Base-by-base conservation (phyloP, 2,113 vertebrate genomes). In the Siphamia tubifer region DNA sequence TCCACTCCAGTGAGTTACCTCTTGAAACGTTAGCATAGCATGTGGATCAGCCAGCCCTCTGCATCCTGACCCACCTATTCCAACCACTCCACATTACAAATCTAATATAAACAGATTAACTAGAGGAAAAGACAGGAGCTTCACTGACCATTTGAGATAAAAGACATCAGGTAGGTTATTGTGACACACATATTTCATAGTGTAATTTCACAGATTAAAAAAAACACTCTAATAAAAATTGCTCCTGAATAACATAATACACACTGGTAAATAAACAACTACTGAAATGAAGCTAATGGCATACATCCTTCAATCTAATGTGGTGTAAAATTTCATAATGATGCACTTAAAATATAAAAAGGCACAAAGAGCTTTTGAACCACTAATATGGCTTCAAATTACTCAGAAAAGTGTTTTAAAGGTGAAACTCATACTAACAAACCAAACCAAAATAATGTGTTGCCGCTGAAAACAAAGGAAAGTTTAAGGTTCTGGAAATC, bases 1-100 rank as follows among this genome's bases (percentile, higher is more conserved):
- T 91, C 89, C 86, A 83, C 80, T 79, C 79, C 72, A 75, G 49
- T 81, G 78, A 82, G 49, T 51, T 61, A 81, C 81, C 79, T 81
- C 75, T 84, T 77, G 60, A 81, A 87, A 82, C 77, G 69, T 74
- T 62, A 64, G 70, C 70, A 74, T 61, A 79, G 68, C 62, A 62
- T n/a, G 38, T 56, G 58, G 67, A 75, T 84, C 82, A 83, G 65
- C 38, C 53, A 55, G 62, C 28, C 28, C 80, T 70, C 74, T 60
- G 64, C 56, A 15, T 49, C 47, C 49, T 48, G 47, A 53, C 72
- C 61, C 48, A 13, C 68, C 74, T 42, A 63, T 48, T 44, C n/a
- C 9, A 28, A 15, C 49, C 34, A 27, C 27, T 34, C 57, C 43
- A 47, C 30, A 61, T 57, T 13, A 42, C 43, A 31, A 75, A 77